A percentile compares a stretch with the other conserved stretches of the same genome.
These are phyloP conservation scores for Corythornis vintsioides DNA, from an alignment of 2,113 vertebrate genomes.

Conservation along the genomic window DNA sequence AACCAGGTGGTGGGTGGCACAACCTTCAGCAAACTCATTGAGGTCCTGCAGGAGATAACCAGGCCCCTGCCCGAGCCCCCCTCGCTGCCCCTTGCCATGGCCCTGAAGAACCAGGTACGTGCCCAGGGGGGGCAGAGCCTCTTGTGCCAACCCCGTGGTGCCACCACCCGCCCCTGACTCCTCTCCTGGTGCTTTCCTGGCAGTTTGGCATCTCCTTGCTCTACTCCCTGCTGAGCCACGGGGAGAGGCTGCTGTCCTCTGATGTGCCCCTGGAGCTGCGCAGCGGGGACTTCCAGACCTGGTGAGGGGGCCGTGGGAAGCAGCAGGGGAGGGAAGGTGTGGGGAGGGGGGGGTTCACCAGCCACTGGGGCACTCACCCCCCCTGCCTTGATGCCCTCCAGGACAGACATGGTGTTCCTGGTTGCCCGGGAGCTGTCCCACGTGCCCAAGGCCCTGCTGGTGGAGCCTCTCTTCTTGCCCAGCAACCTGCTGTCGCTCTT, in stretches of 20 bases:
- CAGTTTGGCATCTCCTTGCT: constrained; percentile 95
- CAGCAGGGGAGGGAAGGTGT: fast-evolving
- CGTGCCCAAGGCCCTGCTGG: constrained; percentile 78
- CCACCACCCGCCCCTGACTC: fast-evolving
- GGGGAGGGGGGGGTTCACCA: too few relatives aligned
- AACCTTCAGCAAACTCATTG: constrained; percentile 86
- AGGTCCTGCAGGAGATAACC: constrained; percentile 82
- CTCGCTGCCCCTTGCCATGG: constrained; percentile 73
- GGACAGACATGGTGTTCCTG: constrained; percentile 88
- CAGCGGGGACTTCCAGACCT: constrained; percentile 83
- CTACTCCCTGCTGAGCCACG: constrained; percentile 90
- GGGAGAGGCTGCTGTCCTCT: constrained; percentile 87
- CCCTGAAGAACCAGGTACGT: constrained; percentile 91
- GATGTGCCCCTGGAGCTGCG: constrained; percentile 78
- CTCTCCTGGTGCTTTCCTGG: neutral
- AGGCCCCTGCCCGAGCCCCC: constrained; percentile 60
- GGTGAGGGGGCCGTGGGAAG: constrained; percentile 72
- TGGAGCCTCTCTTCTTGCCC: constrained; percentile 89
- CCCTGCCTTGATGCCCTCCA: constrained; percentile 34
- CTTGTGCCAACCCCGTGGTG: fast-evolving
- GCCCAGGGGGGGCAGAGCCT: neutral
- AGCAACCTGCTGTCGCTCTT: constrained; percentile 92
- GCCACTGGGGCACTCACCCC: fast-evolving
- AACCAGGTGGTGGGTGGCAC: constrained; percentile 79
- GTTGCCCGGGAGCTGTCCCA: constrained; percentile 88